Base-by-base conservation (phyloP, 2,888 invertebrate species). In the Athripsodes cinereus region DNA sequence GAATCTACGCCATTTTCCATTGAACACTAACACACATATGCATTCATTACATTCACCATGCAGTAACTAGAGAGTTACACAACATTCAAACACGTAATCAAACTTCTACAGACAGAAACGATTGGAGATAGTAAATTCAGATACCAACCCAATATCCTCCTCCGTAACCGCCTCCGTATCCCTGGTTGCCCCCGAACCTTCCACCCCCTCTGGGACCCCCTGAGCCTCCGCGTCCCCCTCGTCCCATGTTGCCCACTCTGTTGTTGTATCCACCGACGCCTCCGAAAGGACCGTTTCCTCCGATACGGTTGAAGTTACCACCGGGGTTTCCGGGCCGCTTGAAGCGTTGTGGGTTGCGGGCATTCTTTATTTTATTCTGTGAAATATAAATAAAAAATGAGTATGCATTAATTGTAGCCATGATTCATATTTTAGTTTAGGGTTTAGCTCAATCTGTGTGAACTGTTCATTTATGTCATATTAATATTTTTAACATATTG, bases 121-220 rank as follows among this genome's bases (percentile, higher is more conserved):
- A 6, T 26, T 26, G 26, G 3, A 26, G 10, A 26, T 3, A 26
- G 10, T 10, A 26, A 26, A 26, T 26, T 26, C 10, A 26, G 16
- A 40, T 40, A 22, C 59, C 49, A 22, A 51, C 55, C 50, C 56
- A 50, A 13, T 51, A 51, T 10, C 56, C 53, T 31, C 50, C 51
- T 5, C 35, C 50, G 46, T 22, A 16, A 21, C 47, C 49, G 2
- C 55, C 59, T 10, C 59, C 34, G 22, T 19, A 22, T 48, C 58
- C 53, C 18, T 21, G 26, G 19, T 49, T 26, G 52, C 54, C 51
- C 20, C 54, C 22, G 13, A 40, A 40, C 13, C 49, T 22, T 11
- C 20, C 16, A 10, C 54, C 54, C 13, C 54, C 50, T 20, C 35
- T 35, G 19, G 34, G 53, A 16, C 35, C 53, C 2, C 44, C 40